Percentiles rank a stretch among this genome's conserved stretches.
Conservation (phyloP, 2,888 invertebrate species). For the Lepidocyrtoides sp. region DNA sequence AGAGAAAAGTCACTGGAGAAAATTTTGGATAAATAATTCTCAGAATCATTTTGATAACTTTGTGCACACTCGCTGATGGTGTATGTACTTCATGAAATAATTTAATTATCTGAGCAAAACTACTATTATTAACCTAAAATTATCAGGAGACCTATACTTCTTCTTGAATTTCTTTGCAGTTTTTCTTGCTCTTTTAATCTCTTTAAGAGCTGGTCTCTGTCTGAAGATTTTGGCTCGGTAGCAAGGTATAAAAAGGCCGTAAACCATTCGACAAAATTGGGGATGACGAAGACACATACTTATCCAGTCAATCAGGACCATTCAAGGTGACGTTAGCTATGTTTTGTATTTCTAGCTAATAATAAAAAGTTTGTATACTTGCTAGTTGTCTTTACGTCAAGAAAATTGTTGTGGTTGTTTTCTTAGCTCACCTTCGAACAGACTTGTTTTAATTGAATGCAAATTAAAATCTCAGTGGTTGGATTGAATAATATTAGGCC, state of each 20-base stretch:
- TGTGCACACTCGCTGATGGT: neutral
- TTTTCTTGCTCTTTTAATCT: neutral
- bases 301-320: constrained; percentile 44
- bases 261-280: neutral
- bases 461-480: constrained; percentile 37
- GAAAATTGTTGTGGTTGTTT: constrained; percentile 15
- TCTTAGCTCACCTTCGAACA: constrained; percentile 12
- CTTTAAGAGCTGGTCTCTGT: constrained; percentile 40
- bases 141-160: too few species aligned
- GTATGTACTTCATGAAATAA: neutral
- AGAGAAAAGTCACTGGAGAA: neutral
- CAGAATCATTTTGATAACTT: constrained; percentile 10
- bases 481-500: too few species aligned
- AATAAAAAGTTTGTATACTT: neutral
- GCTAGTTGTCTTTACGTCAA: constrained; percentile 19
- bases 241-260: constrained; percentile 1
- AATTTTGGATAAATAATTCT: neutral
- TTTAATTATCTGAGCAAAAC: neutral
- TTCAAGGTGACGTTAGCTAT: constrained; percentile 52
- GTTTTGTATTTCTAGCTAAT: neutral
- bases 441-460: constrained; percentile 13
- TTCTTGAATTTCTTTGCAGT: too few species aligned
- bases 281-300: neutral
- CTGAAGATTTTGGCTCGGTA: constrained; percentile 27
- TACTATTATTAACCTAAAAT: neutral